These are phyloP conservation scores for Anagrus nilaparvatae DNA, from an alignment of 1,140 invertebrate genomes.

Conservation along the genomic window DNA sequence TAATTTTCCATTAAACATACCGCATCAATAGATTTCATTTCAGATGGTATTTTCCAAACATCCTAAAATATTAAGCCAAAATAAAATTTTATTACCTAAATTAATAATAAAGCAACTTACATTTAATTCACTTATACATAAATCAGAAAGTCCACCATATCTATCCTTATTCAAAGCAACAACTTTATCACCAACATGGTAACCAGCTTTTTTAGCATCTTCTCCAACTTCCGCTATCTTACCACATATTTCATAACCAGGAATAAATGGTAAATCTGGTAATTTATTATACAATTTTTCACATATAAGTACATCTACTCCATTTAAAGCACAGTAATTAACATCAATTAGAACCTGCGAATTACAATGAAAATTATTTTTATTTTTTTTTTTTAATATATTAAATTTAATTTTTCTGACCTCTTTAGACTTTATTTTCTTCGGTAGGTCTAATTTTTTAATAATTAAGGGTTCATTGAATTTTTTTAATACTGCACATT, in stretches of 20 bases:
- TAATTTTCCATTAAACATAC: constrained; percentile 48
- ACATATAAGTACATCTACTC: constrained; percentile 43
- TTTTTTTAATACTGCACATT: constrained; percentile 42
- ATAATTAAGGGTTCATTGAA: constrained; percentile 39
- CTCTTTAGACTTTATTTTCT: constrained; percentile 31
- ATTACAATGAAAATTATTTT: constrained; percentile 3
- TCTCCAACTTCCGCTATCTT: constrained; percentile 39
- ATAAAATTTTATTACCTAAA: not conserved
- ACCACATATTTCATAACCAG: constrained; percentile 48
- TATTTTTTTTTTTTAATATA: constrained; percentile 1
- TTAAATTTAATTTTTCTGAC: constrained; percentile 19
- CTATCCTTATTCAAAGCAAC: constrained; percentile 44
- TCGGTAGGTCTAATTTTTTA: constrained; percentile 29
- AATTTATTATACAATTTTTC: constrained; percentile 41
- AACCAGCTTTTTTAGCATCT: constrained; percentile 25
- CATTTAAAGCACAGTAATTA: constrained; percentile 49
- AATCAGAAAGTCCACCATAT: constrained; percentile 45
- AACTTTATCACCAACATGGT: constrained; percentile 41
- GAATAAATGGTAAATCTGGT: constrained; percentile 41
- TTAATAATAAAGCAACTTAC: constrained; percentile 29
- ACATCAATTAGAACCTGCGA: constrained; percentile 47
- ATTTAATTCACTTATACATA: constrained; percentile 39
- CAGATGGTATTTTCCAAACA: constrained; percentile 45
- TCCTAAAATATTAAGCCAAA: constrained; percentile 34
- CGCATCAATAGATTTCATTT: constrained; percentile 37